Base-by-base conservation (phyloP, 2,797 vertebrate species). In the Gymnopithys bicolor region DNA sequence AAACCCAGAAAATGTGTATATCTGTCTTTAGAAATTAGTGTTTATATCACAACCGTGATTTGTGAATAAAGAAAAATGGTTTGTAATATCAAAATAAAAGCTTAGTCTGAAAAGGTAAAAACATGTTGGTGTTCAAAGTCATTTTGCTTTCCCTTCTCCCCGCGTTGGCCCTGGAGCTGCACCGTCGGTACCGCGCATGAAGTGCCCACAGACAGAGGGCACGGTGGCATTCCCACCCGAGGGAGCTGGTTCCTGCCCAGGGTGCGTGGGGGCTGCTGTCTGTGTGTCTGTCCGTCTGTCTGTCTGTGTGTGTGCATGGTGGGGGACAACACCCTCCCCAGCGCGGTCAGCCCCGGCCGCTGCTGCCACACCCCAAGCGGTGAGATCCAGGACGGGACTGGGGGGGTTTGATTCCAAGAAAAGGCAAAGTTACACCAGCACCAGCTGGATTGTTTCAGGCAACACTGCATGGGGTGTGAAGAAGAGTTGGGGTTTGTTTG, bases 1-100 rank as follows among this genome's bases (percentile, higher is more conserved):
- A 97, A 98, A 98, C 98, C 97, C 98, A 97, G 97, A 98, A 97
- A 98, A 98, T 97, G 97, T 98, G 98, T 98, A 98, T 98, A 98
- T 98, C 98, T 98, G 98, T 98, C 98, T 98, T 98, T 98, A 98
- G 98, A 98, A 98, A 98, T 98, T 98, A 98, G 98, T 98, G 98
- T 98, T 98, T 98, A 98, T 98, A 98, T 98, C 98, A 98, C 98
- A 97, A 97, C 97, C 97, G 97, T 98, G 98, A 98, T 98, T 98
- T 98, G 98, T 98, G 98, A 98, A 98, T 98, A 98, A 98, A 98
- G 97, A 98, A 98, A 98, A 98, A 97, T 98, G 98, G 98, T 98
- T 98, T 98, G 98, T 98, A 98, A 98, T 98, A 98, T 98, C 97
- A 98, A 98, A 98, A 98, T 98, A 98, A 98, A 98, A 98, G 97